These are phyloP conservation scores for Rhadina sibilatrix DNA, from an alignment of 2,113 vertebrate species.

Conservation along the genomic window DNA sequence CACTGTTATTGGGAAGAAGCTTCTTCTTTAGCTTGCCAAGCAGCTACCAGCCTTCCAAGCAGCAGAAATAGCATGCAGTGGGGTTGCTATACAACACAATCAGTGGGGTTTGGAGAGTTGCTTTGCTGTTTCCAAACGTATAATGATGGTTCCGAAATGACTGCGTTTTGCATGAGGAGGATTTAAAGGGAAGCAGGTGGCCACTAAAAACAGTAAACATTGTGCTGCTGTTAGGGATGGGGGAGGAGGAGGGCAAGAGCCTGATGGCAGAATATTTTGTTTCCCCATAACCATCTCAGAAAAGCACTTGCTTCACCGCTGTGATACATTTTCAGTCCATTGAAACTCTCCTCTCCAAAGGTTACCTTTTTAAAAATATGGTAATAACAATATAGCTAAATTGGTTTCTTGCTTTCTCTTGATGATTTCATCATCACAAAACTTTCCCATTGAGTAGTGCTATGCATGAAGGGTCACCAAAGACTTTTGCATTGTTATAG, in stretches of 20 bases:
- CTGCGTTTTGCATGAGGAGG: background rate
- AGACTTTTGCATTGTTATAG: background rate
- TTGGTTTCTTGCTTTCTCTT: background rate
- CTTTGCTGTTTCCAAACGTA: background rate
- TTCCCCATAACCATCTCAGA: background rate
- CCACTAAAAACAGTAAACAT: background rate
- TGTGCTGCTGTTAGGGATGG: background rate
- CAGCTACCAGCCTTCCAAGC: constrained; percentile 46
- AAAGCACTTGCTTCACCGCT: background rate
- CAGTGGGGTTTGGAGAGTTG: constrained; percentile 6
- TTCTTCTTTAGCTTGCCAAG: constrained; percentile 55
- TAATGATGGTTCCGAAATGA: background rate
- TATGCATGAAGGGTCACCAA: background rate
- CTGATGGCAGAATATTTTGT: background rate
- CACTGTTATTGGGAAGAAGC: constrained; percentile 52
- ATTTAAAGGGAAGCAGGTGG: constrained; percentile 3
- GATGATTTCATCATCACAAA: background rate
- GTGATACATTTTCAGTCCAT: background rate
- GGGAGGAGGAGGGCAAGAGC: background rate
- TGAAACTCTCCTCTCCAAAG: background rate
- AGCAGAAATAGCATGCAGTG: constrained; percentile 2
- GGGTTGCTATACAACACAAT: constrained; percentile 24
- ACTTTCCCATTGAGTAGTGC: background rate
- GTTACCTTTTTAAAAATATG: background rate
- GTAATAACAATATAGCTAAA: background rate